Evolutionary conservation across 2,888 invertebrate genomes (phyloP).

Genomic region (Mongoloraphidia duomilia): DNA sequence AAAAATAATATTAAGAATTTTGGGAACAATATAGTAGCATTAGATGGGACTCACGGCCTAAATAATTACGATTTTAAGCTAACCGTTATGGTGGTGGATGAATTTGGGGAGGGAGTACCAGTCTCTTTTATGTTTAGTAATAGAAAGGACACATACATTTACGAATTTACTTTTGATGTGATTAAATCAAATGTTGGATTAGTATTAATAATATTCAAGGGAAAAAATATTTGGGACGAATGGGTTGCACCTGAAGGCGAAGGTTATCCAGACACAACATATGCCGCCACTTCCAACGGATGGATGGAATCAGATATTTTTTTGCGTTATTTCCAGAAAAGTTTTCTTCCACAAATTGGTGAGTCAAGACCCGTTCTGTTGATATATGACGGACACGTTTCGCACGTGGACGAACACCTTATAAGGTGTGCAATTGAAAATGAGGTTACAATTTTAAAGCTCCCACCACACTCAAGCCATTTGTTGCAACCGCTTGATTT

Average conservation of each 20-base stretch:
- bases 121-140: no score
- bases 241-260: not conserved
- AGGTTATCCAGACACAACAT: slow-evolving; percentile 7
- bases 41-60: no score
- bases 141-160: no score
- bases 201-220: slow-evolving; percentile 9
- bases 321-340: not conserved
- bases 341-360: not conserved
- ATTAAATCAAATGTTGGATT: no score
- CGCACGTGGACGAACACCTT: slow-evolving; percentile 15
- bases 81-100: no score
- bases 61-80: no score
- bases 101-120: no score
- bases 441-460: slow-evolving; percentile 1
- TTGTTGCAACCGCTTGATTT: slow-evolving; percentile 4
- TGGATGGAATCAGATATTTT: slow-evolving; percentile 12
- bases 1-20: no score
- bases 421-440: slow-evolving; percentile 9
- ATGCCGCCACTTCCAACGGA: slow-evolving; percentile 18
- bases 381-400: slow-evolving; percentile 18
- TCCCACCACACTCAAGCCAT: slow-evolving; percentile 3
- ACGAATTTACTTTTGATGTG: no score
- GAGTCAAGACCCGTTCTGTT: slow-evolving; percentile 14
- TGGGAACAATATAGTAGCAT: no score
- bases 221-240: slow-evolving; percentile 7